Percentiles rank a stretch among this genome's conserved stretches.
phyloP scores from a whole-genome alignment of 2,888 invertebrate genomes.

The Drosophila bunnanda region DNA sequence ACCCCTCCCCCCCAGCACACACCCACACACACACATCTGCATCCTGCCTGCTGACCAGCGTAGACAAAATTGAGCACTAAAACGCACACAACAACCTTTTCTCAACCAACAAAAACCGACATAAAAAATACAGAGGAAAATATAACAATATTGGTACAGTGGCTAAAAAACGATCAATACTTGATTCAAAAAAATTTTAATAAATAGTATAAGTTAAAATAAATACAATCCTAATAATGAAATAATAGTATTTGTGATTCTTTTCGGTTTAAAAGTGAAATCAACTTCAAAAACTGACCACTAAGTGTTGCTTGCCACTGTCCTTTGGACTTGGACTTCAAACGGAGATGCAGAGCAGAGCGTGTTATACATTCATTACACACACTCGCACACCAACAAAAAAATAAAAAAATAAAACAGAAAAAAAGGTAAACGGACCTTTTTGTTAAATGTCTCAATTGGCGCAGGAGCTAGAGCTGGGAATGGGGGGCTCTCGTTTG shows the following conservation, averaged over 20 bases:
- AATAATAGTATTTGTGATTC: too few relatives aligned
- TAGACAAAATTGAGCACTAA: constrained; percentile 56
- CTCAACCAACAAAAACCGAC: background rate
- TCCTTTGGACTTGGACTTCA: background rate
- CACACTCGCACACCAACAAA: constrained; percentile 31
- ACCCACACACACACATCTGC: constrained; percentile 38
- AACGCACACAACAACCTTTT: constrained; percentile 48
- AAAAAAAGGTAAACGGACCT: constrained; percentile 69
- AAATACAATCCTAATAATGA: too few relatives aligned
- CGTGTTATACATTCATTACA: constrained; percentile 67
- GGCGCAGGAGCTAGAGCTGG: constrained; percentile 7
- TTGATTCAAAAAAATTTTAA: too few relatives aligned
- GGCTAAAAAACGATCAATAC: background rate
- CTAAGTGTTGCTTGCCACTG: constrained; percentile 5
- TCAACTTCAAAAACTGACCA: background rate
- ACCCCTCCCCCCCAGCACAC: constrained; percentile 31
- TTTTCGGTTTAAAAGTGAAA: too few relatives aligned
- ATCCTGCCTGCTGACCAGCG: constrained; percentile 55
- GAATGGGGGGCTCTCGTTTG: constrained; percentile 25
- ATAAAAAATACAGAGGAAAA: constrained; percentile 3
- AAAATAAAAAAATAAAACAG: too few relatives aligned
- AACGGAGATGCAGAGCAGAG: constrained; percentile 38
- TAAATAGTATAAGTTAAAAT: too few relatives aligned
- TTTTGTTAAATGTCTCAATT: constrained; percentile 78
- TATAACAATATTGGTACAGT: constrained; percentile 53